Conservation (phyloP, 2,888 invertebrate species). For the Cynaeus angustus region DNA sequence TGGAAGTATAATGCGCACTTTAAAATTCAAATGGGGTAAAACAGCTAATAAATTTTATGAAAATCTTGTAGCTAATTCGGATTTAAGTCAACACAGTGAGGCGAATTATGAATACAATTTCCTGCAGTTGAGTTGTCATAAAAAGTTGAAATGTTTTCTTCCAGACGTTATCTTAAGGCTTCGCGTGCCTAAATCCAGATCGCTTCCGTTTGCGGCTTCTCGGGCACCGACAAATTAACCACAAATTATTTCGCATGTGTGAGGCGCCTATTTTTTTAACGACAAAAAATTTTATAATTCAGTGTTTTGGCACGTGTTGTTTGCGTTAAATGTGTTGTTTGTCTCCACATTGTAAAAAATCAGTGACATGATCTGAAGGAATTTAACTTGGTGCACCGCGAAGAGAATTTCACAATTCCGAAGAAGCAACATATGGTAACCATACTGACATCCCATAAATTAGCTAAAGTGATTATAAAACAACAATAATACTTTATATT, state of each 20-base stretch:
- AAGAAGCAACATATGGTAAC: constrained; percentile 61
- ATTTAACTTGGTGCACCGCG: constrained; percentile 1
- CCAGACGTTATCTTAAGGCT: constrained; percentile 53
- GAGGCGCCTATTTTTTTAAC: constrained; percentile 27
- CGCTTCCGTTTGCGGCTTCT: constrained; percentile 34
- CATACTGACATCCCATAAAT: constrained; percentile 61
- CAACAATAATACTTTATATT: constrained; percentile 62
- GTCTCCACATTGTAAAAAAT: background rate
- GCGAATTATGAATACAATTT: constrained; percentile 58
- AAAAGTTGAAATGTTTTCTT: constrained; percentile 55
- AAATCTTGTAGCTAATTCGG: constrained; percentile 47
- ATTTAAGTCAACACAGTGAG: constrained; percentile 42
- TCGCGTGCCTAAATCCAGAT: constrained; percentile 20
- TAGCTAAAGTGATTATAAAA: constrained; percentile 61
- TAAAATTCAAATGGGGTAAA: constrained; percentile 48
- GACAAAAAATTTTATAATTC: constrained; percentile 14
- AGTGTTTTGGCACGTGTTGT: constrained; percentile 48
- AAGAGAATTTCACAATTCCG: constrained; percentile 46
- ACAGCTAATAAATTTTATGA: constrained; percentile 50
- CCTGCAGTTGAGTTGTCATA: constrained; percentile 54
- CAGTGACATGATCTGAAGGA: background rate
- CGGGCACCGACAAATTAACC: constrained; percentile 29
- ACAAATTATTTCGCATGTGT: constrained; percentile 27
- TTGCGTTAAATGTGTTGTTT: constrained; percentile 31
- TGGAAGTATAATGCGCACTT: constrained; percentile 49